phyloP scores from a whole-genome alignment of 2,113 vertebrate genomes.

The Ahaetulla prasina region DNA sequence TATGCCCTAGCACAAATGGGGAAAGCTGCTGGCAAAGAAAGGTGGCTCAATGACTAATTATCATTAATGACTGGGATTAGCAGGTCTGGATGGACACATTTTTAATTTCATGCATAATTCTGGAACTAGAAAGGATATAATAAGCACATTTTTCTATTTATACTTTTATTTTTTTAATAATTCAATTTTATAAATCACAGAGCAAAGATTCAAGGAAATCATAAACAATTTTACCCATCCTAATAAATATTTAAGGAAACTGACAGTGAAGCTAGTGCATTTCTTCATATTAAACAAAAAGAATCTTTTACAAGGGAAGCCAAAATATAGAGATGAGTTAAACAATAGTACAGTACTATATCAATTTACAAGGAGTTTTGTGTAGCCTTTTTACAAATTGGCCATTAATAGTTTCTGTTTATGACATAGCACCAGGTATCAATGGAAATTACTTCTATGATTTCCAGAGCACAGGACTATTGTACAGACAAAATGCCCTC shows the following conservation, averaged over 20 bases:
- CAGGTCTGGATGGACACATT: neutral
- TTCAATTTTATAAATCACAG: neutral
- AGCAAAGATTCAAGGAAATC: neutral
- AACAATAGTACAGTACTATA: neutral
- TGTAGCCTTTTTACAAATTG: neutral
- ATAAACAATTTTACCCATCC: neutral
- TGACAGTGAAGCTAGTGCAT: neutral
- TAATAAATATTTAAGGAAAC: neutral
- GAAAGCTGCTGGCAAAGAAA: too few species aligned
- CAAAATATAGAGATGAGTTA: neutral
- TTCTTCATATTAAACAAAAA: neutral
- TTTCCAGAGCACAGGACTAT: neutral
- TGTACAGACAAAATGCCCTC: neutral
- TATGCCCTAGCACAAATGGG: neutral
- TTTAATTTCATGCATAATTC: neutral
- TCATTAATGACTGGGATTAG: neutral
- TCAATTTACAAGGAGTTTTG: neutral
- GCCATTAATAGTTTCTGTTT: neutral
- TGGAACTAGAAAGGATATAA: neutral
- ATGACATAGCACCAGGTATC: neutral
- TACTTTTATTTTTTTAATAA: neutral
- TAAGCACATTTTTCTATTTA: neutral
- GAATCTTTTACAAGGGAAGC: neutral
- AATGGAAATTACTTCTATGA: neutral
- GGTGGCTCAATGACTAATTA: neutral